Conservation (phyloP, 2,888 invertebrate species). For the Pyrrhosoma nymphula region DNA sequence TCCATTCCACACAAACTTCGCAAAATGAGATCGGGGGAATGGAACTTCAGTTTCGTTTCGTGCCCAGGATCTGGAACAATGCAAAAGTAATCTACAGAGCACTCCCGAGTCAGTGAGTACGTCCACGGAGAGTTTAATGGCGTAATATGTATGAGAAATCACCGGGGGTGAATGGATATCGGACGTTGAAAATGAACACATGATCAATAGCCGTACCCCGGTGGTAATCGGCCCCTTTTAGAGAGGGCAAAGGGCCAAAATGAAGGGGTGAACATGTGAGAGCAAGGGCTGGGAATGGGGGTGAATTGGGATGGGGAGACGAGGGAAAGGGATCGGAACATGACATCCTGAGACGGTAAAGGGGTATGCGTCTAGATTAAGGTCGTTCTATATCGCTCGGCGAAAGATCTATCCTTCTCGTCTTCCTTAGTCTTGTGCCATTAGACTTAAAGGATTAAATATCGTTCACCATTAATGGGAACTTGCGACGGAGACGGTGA, state of each 20-base stretch:
- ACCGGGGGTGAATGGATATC: neutral
- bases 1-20: no score
- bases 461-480: neutral
- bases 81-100: no score
- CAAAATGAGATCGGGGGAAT: no score
- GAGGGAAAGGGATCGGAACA: no score
- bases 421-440: neutral
- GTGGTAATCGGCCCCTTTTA: neutral
- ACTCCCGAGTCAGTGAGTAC: neutral
- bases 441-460: neutral
- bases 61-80: no score
- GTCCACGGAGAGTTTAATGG: neutral
- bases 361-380: conserved; percentile 12
- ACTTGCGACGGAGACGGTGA: neutral
- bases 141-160: neutral
- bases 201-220: neutral
- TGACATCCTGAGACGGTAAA: neutral
- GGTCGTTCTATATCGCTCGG: neutral
- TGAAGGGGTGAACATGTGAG: no score
- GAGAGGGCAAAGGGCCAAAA: no score
- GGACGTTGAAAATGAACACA: neutral
- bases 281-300: no score
- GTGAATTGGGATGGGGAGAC: no score
- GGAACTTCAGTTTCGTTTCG: no score
- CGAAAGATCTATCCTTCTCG: neutral